phyloP scores from a whole-genome alignment of 2,888 invertebrate species.

The Drosophila paramelanica region DNA sequence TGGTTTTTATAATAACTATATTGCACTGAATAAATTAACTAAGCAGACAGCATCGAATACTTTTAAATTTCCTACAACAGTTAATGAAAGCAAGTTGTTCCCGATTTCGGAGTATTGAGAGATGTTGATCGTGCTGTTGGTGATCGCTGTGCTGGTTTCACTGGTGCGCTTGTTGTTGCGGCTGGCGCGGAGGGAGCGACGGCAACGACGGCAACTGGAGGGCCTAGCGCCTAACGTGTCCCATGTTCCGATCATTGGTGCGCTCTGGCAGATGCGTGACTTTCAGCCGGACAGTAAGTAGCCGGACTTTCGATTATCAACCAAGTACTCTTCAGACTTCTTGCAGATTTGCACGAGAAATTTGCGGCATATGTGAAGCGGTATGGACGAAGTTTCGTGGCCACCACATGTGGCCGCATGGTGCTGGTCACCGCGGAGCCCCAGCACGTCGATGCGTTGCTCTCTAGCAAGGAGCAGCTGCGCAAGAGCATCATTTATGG shows the following conservation, averaged over 20 bases:
- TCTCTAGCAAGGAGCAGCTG: slow-evolving; percentile 75
- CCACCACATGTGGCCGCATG: slow-evolving; percentile 57
- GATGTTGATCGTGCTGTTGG: slow-evolving; percentile 38
- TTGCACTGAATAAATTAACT: too few species aligned
- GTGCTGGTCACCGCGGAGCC: slow-evolving; percentile 77
- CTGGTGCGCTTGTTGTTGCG: slow-evolving; percentile 32
- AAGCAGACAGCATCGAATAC: too few species aligned
- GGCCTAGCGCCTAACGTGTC: slow-evolving; percentile 74
- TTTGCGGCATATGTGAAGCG: slow-evolving; percentile 58
- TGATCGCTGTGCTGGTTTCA: slow-evolving; percentile 30
- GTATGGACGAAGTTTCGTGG: slow-evolving; percentile 76
- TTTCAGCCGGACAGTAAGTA: slow-evolving; percentile 81
- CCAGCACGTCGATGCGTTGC: slow-evolving; percentile 71
- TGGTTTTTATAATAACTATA: too few species aligned
- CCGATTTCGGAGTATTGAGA: slow-evolving; percentile 1
- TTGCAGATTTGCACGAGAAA: slow-evolving; percentile 69
- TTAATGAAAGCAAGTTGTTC: not conserved
- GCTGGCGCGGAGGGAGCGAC: slow-evolving; percentile 34
- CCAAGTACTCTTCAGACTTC: too few species aligned
- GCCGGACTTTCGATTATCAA: too few species aligned
- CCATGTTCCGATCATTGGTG: slow-evolving; percentile 77
- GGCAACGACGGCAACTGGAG: slow-evolving; percentile 35
- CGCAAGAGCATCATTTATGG: slow-evolving; percentile 77
- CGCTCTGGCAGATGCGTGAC: slow-evolving; percentile 63
- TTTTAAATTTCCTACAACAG: not conserved